phyloP scores from a whole-genome alignment of 1,140 invertebrate genomes.

The Drosophila truncata region DNA sequence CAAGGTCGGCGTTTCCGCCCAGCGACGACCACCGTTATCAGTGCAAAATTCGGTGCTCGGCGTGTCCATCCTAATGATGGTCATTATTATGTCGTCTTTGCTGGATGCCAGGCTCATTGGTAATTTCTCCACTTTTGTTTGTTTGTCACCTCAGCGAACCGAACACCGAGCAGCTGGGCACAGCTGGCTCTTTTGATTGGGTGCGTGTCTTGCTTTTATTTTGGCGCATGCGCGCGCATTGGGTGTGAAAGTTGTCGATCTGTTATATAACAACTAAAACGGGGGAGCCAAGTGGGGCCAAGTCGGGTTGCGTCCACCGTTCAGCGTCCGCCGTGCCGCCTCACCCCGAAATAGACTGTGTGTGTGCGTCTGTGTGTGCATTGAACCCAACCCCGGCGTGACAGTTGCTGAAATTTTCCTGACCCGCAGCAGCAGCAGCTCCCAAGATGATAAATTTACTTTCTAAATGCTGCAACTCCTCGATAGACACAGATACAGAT shows the following conservation, averaged over 20 bases:
- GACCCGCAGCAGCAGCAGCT: slow-evolving; percentile 42
- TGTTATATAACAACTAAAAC: slow-evolving; percentile 70
- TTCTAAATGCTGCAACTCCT: slow-evolving; percentile 71
- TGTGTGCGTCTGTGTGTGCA: slow-evolving; percentile 65
- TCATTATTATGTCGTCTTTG: slow-evolving; percentile 70
- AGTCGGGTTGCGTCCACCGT: slow-evolving; percentile 21
- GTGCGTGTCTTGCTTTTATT: slow-evolving; percentile 51
- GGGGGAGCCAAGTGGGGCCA: slow-evolving; percentile 24
- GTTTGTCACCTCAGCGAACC: slow-evolving; percentile 34
- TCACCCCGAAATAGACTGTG: slow-evolving; percentile 19
- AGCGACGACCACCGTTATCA: slow-evolving; percentile 47
- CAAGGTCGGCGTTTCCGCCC: slow-evolving; percentile 75
- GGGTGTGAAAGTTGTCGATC: slow-evolving; percentile 82
- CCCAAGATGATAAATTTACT: slow-evolving; percentile 68
- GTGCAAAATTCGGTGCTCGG: slow-evolving; percentile 44
- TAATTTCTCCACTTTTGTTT: slow-evolving; percentile 77
- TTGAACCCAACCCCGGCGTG: slow-evolving; percentile 67
- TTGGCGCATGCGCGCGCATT: slow-evolving; percentile 53
- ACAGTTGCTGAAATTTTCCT: slow-evolving; percentile 78
- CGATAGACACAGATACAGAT: slow-evolving; percentile 29
- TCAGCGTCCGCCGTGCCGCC: slow-evolving; percentile 1
- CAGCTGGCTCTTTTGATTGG: slow-evolving; percentile 50
- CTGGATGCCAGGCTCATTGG: slow-evolving; percentile 66
- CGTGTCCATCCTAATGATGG: slow-evolving; percentile 32
- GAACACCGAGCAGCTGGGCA: slow-evolving; percentile 8